These are phyloP conservation scores for Corythaeola cristata DNA, from an alignment of 2,113 vertebrate genomes.

Conservation along the genomic window DNA sequence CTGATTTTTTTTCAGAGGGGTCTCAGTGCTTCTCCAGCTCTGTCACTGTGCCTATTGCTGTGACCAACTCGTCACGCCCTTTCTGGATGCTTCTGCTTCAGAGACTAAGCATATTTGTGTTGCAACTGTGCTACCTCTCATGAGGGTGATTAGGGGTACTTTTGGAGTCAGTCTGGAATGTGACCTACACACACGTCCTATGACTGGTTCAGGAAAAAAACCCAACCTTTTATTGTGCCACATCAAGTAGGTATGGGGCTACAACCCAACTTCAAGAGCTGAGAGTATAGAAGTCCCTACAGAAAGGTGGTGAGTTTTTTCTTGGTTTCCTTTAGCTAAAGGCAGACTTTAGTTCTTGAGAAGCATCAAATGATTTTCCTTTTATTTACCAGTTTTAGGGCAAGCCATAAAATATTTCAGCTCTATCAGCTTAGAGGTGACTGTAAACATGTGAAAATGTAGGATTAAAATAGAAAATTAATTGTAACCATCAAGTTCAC, in stretches of 20 bases:
- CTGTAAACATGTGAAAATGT: background rate
- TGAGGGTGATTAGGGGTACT: background rate
- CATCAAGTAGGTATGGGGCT: background rate
- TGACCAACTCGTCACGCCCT: rapidly evolving
- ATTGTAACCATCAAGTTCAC: background rate
- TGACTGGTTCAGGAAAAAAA: background rate
- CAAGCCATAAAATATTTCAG: background rate
- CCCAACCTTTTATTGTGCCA: background rate
- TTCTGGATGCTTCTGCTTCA: background rate
- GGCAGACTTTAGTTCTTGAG: background rate
- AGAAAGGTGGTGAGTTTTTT: background rate
- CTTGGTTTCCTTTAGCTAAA: background rate
- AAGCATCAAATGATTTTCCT: background rate
- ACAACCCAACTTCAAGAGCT: background rate
- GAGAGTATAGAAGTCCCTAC: background rate
- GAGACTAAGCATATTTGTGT: background rate
- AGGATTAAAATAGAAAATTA: background rate
- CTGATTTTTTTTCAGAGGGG: too few species aligned
- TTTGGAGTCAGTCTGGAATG: background rate
- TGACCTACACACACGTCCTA: background rate
- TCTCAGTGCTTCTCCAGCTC: background rate
- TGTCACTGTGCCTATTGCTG: rapidly evolving
- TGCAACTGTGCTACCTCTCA: background rate
- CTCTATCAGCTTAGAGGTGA: background rate
- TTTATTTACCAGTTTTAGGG: background rate